Evolutionary conservation across 2,113 vertebrate genomes (phyloP), one percentile per base, ranked within the genome.

Genomic region (Noctilio leporinus): DNA sequence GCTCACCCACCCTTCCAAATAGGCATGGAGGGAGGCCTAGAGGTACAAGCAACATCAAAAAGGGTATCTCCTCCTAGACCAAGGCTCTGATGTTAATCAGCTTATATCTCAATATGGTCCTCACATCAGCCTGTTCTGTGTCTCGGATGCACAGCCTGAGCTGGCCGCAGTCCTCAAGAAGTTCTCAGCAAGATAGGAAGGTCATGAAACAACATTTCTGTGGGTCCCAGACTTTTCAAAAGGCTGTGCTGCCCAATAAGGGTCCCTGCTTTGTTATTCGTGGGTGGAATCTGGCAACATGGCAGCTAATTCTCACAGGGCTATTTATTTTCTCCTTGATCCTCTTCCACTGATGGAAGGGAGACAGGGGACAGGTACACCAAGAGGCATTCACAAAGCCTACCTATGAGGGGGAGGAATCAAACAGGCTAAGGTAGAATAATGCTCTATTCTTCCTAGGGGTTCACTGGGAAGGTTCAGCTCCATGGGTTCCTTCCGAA

Each of bases 181-280:
- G 30, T 65, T 67, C 64, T 59, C 51, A 7, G 20, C 1, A 35
- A 57, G 45, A 65, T 10, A 59, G 12, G 17, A 55, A 59, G 67
- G 15, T 17, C 10, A 51, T 69, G 38, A 78, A 64, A 22, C 45
- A 17, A 24, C 53, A 67, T 69, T 91, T 55, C 0, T 55, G 6
- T 15, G 10, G 62, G 49, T 43, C 86, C 40, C 30, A 49, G 95
- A 47, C 51, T 86, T 91, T 47, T 77, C 77, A 81, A 9, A n/a
- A n/a, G 40, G 35, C 43, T 24, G 16, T 28, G 35, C 84, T 47
- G 43, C 53, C 92, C 86, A 45, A 4, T 1, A 43, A 45, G 80
- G 85, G 91, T 84, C 85, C 64, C 73, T 94, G 94, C 85, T 94
- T 95, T 86, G 93, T 95, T 94, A 84, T 47, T 64, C 7, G 0